Percentiles rank a stretch among this genome's conserved stretches.
Evolutionary conservation across 1,140 invertebrate species (phyloP).

Genomic region (Drosophila kikkawai): DNA sequence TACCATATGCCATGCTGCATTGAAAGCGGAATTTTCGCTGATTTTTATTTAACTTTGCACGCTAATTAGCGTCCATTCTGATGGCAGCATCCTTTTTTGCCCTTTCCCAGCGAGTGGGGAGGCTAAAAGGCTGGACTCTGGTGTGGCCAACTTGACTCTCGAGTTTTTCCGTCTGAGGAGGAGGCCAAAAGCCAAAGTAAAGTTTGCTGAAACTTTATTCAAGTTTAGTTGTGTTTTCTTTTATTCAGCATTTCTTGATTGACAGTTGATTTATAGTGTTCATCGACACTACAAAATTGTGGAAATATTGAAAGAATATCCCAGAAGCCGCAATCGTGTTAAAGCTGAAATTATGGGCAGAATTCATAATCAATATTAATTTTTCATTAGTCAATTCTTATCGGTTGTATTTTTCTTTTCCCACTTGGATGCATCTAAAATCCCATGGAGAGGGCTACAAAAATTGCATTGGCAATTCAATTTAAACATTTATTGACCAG

Average conservation of each 20-base stretch:
- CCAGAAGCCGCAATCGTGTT: background rate
- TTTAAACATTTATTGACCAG: slow-evolving; percentile 19
- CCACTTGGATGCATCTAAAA: slow-evolving; percentile 18
- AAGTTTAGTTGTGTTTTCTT: slow-evolving; percentile 40
- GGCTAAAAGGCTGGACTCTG: background rate
- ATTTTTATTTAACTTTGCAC: slow-evolving; percentile 70
- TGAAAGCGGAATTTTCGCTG: slow-evolving; percentile 65
- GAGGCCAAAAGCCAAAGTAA: slow-evolving; percentile 9
- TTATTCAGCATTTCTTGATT: slow-evolving; percentile 39
- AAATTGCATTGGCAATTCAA: slow-evolving; percentile 37
- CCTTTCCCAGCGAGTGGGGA: background rate
- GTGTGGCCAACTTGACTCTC: slow-evolving; percentile 25
- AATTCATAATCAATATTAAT: background rate
- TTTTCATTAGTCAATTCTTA: background rate
- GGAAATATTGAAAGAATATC: background rate
- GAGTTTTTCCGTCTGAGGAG: slow-evolving; percentile 25
- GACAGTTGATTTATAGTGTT: slow-evolving; percentile 49
- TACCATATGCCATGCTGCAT: slow-evolving; percentile 68
- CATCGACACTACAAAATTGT: slow-evolving; percentile 13
- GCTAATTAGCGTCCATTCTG: slow-evolving; percentile 68
- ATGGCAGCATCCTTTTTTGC: slow-evolving; percentile 43
- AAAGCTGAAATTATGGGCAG: background rate
- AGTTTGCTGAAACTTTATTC: slow-evolving; percentile 36
- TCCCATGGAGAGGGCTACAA: background rate
- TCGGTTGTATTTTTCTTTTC: background rate